Base-by-base conservation (phyloP, 1,140 invertebrate genomes). In the Drosophila mauritiana region DNA sequence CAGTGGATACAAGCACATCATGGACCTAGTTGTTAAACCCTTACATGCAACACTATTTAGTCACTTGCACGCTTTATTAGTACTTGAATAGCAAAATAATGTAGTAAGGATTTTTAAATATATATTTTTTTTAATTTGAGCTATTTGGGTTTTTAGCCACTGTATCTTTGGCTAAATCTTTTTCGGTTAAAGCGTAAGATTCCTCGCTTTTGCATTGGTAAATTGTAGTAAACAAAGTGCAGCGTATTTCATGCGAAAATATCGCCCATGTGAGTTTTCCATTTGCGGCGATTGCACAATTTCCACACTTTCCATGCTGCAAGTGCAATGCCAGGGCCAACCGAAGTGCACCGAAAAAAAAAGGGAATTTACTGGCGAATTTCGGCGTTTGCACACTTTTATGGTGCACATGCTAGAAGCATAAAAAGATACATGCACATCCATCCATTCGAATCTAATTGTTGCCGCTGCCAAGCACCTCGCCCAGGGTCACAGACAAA, bases 321-420 rank as follows among this genome's bases (percentile, higher is more conserved):
- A 75, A 75, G 73, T 76, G 75, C 82, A 86, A 86, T 86, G 82
- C 83, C 82, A 88, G 79, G 82, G 79, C 70, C 81, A 75, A 69
- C 17, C 45, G 7, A 43, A 59, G 34, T 57, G 36, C 53, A 39
- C 27, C 22, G 54, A 49, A 68, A 68, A 48, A 68, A 48, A 58
- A 65, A 77, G 83, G 78, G 62, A 79, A 88, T 82, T 82, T 88
- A 83, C 78, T 74, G 5, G 65, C 27, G 27, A 72, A 70, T 40
- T 65, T 31, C 11, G 10, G 10, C 25, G 1, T 43, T 22, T 3
- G 20, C 17, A 34, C 56, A 76, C 4, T 69, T 88, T 85, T 72
- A 85, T 85, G 49, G 78, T 88, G 78, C 78, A 88, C 79, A 88
- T 86, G 79, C 61, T 75, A 34, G 57, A 81, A 85, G 78, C 82